These are phyloP conservation scores for Hirundo rustica DNA, from an alignment of 2,797 vertebrate genomes.

Conservation along the genomic window DNA sequence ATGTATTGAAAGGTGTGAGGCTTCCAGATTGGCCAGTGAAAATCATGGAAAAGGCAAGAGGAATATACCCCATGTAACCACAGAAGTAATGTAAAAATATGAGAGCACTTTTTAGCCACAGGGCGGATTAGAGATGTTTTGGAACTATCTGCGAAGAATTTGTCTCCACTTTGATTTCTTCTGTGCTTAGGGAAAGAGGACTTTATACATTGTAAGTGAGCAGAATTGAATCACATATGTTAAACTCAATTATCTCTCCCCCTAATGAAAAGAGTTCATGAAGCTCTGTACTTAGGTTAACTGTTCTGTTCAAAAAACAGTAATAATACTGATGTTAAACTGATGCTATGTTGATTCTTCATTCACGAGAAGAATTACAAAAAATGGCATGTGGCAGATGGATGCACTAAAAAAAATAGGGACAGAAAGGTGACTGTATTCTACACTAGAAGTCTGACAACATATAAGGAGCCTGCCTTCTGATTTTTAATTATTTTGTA, in stretches of 20 bases:
- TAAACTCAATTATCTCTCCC: neutral
- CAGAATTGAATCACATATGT: conserved; percentile 4
- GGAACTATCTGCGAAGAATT: conserved; percentile 9
- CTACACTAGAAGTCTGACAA: neutral
- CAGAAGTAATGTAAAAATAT: neutral
- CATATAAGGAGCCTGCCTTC: neutral
- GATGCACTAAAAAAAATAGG: neutral
- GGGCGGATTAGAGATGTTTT: neutral
- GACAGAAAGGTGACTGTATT: neutral
- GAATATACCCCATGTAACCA: neutral
- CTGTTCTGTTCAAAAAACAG: neutral
- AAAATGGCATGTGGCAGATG: neutral
- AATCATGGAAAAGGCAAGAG: neutral
- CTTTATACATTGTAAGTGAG: neutral
- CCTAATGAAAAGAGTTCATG: neutral
- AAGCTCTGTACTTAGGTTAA: neutral
- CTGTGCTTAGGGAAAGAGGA: neutral
- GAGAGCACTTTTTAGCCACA: neutral
- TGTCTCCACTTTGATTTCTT: conserved; percentile 16
- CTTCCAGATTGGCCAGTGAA: neutral
- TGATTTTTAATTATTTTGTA: neutral
- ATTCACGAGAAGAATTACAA: neutral
- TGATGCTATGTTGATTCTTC: neutral
- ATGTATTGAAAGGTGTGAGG: neutral
- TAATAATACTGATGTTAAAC: neutral